Conservation (phyloP, 2,797 vertebrate genomes). For the Catharus ustulatus region DNA sequence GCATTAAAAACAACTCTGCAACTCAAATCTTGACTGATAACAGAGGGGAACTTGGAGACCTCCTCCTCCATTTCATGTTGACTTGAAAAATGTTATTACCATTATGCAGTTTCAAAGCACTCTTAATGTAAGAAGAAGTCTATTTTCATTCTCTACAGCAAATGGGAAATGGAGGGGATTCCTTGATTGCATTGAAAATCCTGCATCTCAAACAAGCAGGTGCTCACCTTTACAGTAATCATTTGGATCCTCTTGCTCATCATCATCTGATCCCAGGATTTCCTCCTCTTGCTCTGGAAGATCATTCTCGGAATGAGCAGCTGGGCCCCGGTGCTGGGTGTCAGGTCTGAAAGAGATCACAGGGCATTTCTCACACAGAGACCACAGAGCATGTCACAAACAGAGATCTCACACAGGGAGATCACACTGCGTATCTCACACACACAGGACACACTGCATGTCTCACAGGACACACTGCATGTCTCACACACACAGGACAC, state of each 20-base stretch:
- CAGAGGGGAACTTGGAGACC: not conserved
- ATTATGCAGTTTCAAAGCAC: not conserved
- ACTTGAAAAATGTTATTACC: not conserved
- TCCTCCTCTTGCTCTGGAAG: constrained; percentile 88
- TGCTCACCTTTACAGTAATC: constrained; percentile 93
- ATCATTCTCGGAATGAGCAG: constrained; percentile 85
- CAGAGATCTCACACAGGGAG: not conserved
- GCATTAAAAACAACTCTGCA: not conserved
- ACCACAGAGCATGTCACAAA: too few relatives aligned
- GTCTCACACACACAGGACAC: too few relatives aligned
- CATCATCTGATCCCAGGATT: constrained; percentile 95
- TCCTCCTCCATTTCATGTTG: not conserved
- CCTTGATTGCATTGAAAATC: not conserved
- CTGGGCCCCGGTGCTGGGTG: constrained; percentile 84
- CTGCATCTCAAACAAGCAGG: not conserved
- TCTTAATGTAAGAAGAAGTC: not conserved
- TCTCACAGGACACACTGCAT: too few relatives aligned
- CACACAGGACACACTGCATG: not conserved
- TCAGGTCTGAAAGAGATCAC: constrained; percentile 83
- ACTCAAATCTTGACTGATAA: not conserved
- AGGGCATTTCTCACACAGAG: not conserved
- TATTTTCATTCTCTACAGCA: not conserved
- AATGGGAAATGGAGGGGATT: not conserved
- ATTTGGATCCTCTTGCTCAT: constrained; percentile 97
- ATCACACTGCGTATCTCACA: not conserved